A percentile compares a stretch with the other conserved stretches of the same genome.
These are phyloP conservation scores for Drosophila ironensis DNA, from an alignment of 1,140 invertebrate genomes.

Conservation along the genomic window DNA sequence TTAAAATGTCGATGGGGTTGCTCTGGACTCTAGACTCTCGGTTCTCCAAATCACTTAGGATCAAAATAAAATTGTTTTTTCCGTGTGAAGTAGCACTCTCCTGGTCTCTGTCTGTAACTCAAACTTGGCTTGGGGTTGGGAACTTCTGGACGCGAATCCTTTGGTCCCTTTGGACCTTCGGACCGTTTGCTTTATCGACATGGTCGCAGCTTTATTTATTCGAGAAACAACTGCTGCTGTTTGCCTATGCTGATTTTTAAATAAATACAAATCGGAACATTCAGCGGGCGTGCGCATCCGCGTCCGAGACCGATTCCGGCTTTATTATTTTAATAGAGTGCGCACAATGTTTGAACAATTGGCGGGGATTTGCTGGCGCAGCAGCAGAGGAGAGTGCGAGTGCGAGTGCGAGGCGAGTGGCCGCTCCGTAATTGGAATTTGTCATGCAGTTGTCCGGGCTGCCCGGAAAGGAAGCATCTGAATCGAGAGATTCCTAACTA, in stretches of 20 bases:
- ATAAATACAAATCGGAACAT: constrained; percentile 54
- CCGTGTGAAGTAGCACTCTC: background rate
- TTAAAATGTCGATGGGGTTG: too few species aligned
- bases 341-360: constrained; percentile 41
- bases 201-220: constrained; percentile 70
- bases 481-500: constrained; percentile 7
- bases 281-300: constrained; percentile 17
- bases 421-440: constrained; percentile 31
- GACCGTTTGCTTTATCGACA: constrained; percentile 42
- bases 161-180: constrained; percentile 1
- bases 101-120: background rate
- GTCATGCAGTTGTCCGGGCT: constrained; percentile 14
- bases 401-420: background rate
- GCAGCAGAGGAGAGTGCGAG: background rate
- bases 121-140: background rate
- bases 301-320: constrained; percentile 27
- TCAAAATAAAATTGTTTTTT: too few species aligned
- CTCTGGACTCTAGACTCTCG: too few species aligned
- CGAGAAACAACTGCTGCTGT: constrained; percentile 40
- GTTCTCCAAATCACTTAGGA: too few species aligned
- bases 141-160: background rate
- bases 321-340: constrained; percentile 50
- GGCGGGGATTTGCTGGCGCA: background rate
- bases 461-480: constrained; percentile 11
- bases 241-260: constrained; percentile 68